Evolutionary conservation across 1,140 invertebrate species (phyloP).

Genomic region (Drosophila bifasciata): DNA sequence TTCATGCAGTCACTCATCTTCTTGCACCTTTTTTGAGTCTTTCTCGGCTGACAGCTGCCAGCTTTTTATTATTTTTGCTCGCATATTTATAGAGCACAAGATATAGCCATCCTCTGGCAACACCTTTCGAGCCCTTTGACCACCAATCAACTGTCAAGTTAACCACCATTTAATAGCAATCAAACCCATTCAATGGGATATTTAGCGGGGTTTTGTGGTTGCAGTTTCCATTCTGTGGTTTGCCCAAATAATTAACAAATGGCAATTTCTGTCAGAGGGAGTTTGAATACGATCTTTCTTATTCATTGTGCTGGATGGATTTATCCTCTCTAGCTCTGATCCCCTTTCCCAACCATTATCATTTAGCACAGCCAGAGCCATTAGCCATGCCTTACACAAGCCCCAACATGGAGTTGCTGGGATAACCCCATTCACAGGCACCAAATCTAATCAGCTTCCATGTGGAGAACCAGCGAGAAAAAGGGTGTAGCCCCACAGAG

Average conservation of each 20-base stretch:
- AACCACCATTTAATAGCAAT: conserved; percentile 35
- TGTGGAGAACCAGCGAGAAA: conserved; percentile 22
- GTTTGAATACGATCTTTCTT: background rate
- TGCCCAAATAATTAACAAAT: conserved; percentile 14
- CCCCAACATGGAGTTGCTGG: conserved; percentile 21
- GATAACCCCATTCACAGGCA: conserved; percentile 64
- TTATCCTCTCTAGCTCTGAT: background rate
- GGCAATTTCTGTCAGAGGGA: background rate
- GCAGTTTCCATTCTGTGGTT: conserved; percentile 36
- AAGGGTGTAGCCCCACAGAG: conserved; percentile 11
- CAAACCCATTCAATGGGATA: conserved; percentile 3
- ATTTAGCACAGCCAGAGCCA: conserved; percentile 41
- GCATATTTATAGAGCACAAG: conserved; percentile 15
- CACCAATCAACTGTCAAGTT: conserved; percentile 25
- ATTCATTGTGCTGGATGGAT: too few relatives aligned
- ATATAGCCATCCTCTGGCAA: background rate
- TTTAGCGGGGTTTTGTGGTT: conserved; percentile 38
- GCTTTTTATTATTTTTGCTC: conserved; percentile 3
- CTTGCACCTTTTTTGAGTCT: background rate
- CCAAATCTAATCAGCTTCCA: conserved; percentile 69
- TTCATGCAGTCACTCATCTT: conserved; percentile 25
- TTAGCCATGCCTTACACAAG: too few relatives aligned
- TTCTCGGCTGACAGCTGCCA: background rate
- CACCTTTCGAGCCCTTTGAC: background rate
- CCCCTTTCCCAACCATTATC: conserved; percentile 50